Conservation (phyloP, 2,113 vertebrate species). For the Rousettus leschenaultii region DNA sequence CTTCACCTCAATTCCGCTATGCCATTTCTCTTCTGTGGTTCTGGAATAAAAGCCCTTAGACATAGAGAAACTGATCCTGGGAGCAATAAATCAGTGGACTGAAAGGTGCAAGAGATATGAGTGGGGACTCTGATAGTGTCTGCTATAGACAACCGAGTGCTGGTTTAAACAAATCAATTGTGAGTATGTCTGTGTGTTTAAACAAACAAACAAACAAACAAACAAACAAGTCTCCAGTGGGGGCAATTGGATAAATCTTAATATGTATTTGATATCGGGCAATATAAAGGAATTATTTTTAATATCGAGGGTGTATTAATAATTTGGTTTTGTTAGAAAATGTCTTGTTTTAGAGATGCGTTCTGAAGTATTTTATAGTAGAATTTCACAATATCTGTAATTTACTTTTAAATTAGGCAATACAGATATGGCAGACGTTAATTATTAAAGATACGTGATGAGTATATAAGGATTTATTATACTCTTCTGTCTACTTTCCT, state of each 20-base stretch:
- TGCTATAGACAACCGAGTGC: neutral
- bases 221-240: neutral
- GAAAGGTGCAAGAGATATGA: neutral
- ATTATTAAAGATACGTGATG: neutral
- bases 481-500: neutral
- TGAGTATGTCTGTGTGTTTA: neutral
- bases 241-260: neutral
- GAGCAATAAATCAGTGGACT: neutral
- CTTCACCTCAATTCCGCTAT: neutral
- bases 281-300: conserved; percentile 16
- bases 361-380: conserved; percentile 8
- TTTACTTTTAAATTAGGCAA: conserved; percentile 3
- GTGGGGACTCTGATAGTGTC: neutral
- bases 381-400: neutral
- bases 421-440: neutral
- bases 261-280: neutral
- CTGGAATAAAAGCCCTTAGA: neutral
- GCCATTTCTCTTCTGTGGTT: neutral
- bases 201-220: neutral
- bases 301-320: neutral
- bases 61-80: neutral
- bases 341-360: conserved; percentile 1
- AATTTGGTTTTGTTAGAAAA: neutral
- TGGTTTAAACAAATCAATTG: neutral
- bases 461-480: neutral